These are phyloP conservation scores for Lineus longissimus DNA, from an alignment of 1,140 invertebrate species.

Conservation along the genomic window DNA sequence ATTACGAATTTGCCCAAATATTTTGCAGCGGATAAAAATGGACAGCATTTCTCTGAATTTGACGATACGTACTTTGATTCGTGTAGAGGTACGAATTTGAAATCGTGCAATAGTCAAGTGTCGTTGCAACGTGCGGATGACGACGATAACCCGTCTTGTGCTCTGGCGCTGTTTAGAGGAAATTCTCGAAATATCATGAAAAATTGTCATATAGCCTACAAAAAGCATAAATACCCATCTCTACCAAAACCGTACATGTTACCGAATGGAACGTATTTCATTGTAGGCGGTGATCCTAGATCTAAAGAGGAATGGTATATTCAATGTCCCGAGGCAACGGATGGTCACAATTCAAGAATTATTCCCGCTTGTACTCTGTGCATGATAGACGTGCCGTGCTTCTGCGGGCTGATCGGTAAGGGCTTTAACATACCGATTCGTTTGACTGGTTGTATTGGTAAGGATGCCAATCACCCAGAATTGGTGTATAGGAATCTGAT, in stretches of 20 bases:
- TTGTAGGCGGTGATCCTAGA: constrained; percentile 2
- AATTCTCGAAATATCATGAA: neutral
- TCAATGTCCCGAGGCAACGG: neutral
- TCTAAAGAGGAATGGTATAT: neutral
- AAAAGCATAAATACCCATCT: constrained; percentile 4
- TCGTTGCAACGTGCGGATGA: neutral
- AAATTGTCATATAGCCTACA: constrained; percentile 4
- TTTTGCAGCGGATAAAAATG: neutral
- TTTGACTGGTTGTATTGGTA: neutral
- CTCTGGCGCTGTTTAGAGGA: neutral
- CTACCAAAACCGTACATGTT: constrained; percentile 3
- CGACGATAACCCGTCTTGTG: constrained; percentile 4
- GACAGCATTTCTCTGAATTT: neutral
- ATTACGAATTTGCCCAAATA: constrained; percentile 4
- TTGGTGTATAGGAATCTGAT: constrained; percentile 2
- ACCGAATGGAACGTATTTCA: constrained; percentile 6
- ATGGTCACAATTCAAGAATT: neutral
- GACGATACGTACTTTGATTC: constrained; percentile 6
- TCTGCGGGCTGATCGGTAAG: constrained; percentile 1
- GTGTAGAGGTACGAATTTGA: constrained; percentile 7
- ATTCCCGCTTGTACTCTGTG: neutral
- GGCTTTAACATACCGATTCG: constrained; percentile 3
- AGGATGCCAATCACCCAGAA: constrained; percentile 2
- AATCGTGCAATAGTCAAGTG: constrained; percentile 8
- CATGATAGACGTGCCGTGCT: constrained; percentile 4